Base-by-base conservation (phyloP, 2,797 vertebrate species). In the Rhincodon typus region DNA sequence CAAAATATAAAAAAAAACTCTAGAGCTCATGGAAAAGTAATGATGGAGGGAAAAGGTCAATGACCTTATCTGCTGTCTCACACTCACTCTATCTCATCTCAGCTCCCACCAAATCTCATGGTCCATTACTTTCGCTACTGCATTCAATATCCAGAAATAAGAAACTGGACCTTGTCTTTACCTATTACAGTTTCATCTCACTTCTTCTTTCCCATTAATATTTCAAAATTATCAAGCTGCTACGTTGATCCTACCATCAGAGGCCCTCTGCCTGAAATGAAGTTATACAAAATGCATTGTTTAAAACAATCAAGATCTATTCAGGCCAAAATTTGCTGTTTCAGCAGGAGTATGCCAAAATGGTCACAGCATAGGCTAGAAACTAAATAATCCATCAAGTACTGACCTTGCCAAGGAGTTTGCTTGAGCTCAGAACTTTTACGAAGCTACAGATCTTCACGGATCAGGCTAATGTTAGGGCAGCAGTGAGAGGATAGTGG, bases 151-250 rank as follows among this genome's bases (percentile, higher is more conserved):
- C 67, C 88, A 91, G 34, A 91, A 91, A 91, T 19, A 21, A 93
- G 90, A 93, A 67, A 42, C n/a, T 67, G 87, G 30, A 57, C 34
- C 30, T 66, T 34, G 17, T 69, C 62, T 69, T 93, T 42, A 93
- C 90, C 42, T 90, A n/a, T n/a, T n/a, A 62, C 57, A 15, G 15
- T 19, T 69, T 69, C 62, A 42, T 67, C 21, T 91, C 30, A 90
- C 53, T 91, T 66, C 82, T 84, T 90, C 19, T 84, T 90, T 91
- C 69, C 21, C 8, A 93, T 93, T 93, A 93, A 93, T 69, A 42
- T 93, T 69, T 38, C n/a, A 93, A 93, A 62, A 42, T 21, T 23
- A 93, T 69, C 3, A 69, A 42, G 42, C 38, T 42, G 15, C n/a
- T 93, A n/a, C n/a, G 7, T 42, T 69, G 38, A 66, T 42, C n/a